These are phyloP conservation scores for Allobates femoralis DNA, from an alignment of 2,797 vertebrate genomes.

Conservation along the genomic window DNA sequence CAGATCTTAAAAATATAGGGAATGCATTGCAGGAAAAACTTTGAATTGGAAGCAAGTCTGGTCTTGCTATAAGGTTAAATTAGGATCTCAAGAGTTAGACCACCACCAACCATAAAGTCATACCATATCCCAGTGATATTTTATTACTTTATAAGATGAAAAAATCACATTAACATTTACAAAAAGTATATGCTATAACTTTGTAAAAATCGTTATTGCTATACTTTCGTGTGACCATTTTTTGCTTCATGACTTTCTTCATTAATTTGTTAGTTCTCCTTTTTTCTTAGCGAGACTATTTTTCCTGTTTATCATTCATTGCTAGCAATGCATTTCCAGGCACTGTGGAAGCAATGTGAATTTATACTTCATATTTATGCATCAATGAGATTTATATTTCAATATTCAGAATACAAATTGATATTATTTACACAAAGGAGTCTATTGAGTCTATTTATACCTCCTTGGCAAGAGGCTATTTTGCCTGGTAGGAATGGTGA, in stretches of 20 bases:
- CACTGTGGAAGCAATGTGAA: background rate
- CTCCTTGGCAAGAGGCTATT: background rate
- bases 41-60: too few relatives aligned
- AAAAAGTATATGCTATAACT: too few relatives aligned
- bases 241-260: background rate
- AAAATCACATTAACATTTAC: too few relatives aligned
- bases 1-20: too few relatives aligned
- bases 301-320: background rate
- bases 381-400: background rate
- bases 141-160: too few relatives aligned
- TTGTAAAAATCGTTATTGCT: too few relatives aligned
- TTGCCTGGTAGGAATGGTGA: background rate
- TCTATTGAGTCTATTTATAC: background rate
- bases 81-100: too few relatives aligned
- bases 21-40: too few relatives aligned
- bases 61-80: too few relatives aligned
- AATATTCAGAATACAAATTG: background rate
- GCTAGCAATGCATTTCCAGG: background rate
- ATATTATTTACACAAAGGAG: slow-evolving; percentile 15
- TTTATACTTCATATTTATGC: background rate
- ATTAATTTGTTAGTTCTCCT: background rate
- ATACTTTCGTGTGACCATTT: background rate
- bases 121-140: too few relatives aligned
- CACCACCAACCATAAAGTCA: too few relatives aligned
- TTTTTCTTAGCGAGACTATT: background rate